Conservation (phyloP, 2,797 vertebrate genomes). For the Gadopsis bispinosus region DNA sequence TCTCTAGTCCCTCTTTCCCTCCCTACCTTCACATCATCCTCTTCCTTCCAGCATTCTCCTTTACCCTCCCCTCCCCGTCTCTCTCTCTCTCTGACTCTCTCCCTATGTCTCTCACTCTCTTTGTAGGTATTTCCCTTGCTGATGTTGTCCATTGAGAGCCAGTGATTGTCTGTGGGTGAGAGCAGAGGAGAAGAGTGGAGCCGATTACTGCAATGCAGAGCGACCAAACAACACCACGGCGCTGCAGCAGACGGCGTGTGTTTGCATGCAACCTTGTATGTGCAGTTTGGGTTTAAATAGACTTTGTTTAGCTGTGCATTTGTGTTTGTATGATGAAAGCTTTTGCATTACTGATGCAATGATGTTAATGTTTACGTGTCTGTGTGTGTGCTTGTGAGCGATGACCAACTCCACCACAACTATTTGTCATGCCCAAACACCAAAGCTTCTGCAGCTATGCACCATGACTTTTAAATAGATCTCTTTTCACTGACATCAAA, state of each 20-base stretch:
- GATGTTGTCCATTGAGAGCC: constrained; percentile 78
- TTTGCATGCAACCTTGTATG: constrained; percentile 57
- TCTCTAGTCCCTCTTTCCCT: constrained; percentile 61
- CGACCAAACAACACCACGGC: constrained; percentile 65
- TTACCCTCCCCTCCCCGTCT: constrained; percentile 12
- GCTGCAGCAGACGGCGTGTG: constrained; percentile 56
- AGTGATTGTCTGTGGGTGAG: constrained; percentile 77
- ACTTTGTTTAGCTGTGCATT: constrained; percentile 51
- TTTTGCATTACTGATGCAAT: constrained; percentile 31
- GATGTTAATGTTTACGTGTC: constrained; percentile 57
- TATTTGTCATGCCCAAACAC: constrained; percentile 82
- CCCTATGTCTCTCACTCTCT: constrained; percentile 39
- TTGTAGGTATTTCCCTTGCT: constrained; percentile 74
- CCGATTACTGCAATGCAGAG: constrained; percentile 83
- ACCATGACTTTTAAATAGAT: constrained; percentile 80
- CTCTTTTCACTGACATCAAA: constrained; percentile 76
- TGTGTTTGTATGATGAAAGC: constrained; percentile 38
- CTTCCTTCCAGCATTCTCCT: constrained; percentile 44
- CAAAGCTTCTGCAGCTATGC: constrained; percentile 79
- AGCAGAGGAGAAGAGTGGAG: constrained; percentile 68
- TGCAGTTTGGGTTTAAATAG: constrained; percentile 63
- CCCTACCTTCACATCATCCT: constrained; percentile 63
- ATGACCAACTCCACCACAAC: constrained; percentile 69
- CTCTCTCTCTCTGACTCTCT: constrained; percentile 1
- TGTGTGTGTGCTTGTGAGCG: constrained; percentile 49